Base-by-base conservation (phyloP, 1,140 invertebrate species). In the Drosophila dunni region DNA sequence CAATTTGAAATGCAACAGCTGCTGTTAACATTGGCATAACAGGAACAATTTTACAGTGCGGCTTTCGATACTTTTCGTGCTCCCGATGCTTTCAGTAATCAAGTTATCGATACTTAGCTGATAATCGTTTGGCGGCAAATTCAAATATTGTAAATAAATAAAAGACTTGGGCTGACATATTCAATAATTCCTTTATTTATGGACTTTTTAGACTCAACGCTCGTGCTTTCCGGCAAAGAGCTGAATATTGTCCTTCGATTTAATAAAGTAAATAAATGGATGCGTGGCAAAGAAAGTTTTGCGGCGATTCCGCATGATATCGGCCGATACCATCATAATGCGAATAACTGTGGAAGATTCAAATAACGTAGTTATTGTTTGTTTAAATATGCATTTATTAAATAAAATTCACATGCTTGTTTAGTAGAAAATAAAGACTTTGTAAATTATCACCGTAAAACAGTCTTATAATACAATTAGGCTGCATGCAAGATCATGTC, bases 211-310 rank as follows among this genome's bases (percentile, higher is more conserved):
- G n/a, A 20, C 7, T 62, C 7, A 76, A 34, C 67, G 67, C 67
- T 80, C 45, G 45, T 80, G 53, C 15, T 63, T 75, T 10, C 83
- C 83, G 13, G 69, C 33, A 57, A 86, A 86, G 33, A 89, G 56
- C 40, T 67, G 36, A 7, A 78, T 36, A 61, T 89, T 54, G 4
- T 15, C 38, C 17, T 69, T 36, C 0, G 77, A 60, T 46, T 66
- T 89, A 3, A 90, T 54, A 34, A 58, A 70, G 40, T 75, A 90
- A 7, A 78, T 24, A 48, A 91, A 91, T 2, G 78, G 73, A 65
- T 79, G 88, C 20, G 50, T 84, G 20, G 71, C 88, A 56, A 54
- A 44, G 46, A 91, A 91, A 11, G 46, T 61, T 40, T 75, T 69
- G 8, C 82, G 80, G 5, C 60, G 73, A 84, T 56, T 40, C 38